Base-by-base conservation (phyloP, 1,140 invertebrate genomes). In the Aphaenogaster rudis region DNA sequence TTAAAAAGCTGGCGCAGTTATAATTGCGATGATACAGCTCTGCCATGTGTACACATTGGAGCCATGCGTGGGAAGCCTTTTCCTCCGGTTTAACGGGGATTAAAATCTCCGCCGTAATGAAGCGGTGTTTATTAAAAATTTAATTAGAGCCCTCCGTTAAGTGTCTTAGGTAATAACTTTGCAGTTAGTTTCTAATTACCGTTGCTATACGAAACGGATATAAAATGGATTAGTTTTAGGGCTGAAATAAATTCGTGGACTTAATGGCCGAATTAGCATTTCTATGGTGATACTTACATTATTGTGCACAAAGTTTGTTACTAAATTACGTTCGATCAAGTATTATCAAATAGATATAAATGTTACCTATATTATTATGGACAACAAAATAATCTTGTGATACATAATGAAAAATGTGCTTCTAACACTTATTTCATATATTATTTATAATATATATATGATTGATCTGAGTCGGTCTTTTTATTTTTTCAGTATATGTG, bases 401-500 rank as follows among this genome's bases (percentile, higher is more conserved):
- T 64, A 64, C 3, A n/a, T 21, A 72, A 36, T n/a, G 15, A 78
- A 48, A 64, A 63, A 78, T 45, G 45, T 78, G 3, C 3, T 9
- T 11, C 2, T 45, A 11, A 52, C 0, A 21, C 13, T 63, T 66
- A 42, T 33, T 61, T 28, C 3, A 77, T 42, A 28, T n/a, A 2
- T 61, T 61, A 15, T 33, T 45, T 59, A 59, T 15, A 57, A 17
- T 15, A 28, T n/a, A 17, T 15, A 28, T n/a, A 33, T 78, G 1
- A 45, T 33, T 63, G 3, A 36, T 33, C 8, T 69, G 17, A 66
- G 21, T 28, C 3, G 42, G 3, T 63, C 2, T 36, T 28, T 64
- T 82, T 11, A 61, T 45, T 71, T 54, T 86, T 96, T 96, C 96
- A 98, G 98, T 96, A 99, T 99, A 96, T 99, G 99, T 94, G 98